Evolutionary conservation across 2,888 invertebrate genomes (phyloP).

Genomic region (Lycophotia porphyrea): DNA sequence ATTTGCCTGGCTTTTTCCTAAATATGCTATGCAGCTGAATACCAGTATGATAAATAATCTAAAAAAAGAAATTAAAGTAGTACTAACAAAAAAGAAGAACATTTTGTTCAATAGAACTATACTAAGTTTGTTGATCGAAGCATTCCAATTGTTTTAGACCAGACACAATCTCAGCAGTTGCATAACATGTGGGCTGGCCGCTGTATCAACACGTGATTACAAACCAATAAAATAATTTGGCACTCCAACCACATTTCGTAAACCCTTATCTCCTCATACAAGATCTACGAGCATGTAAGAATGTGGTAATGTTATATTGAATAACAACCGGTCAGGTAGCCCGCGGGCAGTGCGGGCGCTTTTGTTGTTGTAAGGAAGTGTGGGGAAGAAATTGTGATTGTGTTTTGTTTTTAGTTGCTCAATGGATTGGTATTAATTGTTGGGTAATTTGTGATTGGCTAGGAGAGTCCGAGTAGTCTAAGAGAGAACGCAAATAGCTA

Average conservation of each 20-base stretch:
- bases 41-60: no score
- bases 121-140: background rate
- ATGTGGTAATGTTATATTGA: slow-evolving; percentile 46
- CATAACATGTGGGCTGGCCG: slow-evolving; percentile 3
- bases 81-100: background rate
- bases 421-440: slow-evolving; percentile 37
- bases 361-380: slow-evolving; percentile 62
- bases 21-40: no score
- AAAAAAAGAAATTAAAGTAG: no score
- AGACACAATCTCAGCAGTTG: slow-evolving; percentile 15
- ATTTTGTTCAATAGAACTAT: background rate
- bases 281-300: slow-evolving; percentile 56
- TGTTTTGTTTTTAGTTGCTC: slow-evolving; percentile 54
- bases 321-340: slow-evolving; percentile 56
- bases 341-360: slow-evolving; percentile 40
- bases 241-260: slow-evolving; percentile 37
- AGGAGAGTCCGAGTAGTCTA: background rate
- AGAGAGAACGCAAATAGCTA: background rate
- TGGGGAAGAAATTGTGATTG: slow-evolving; percentile 57
- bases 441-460: slow-evolving; percentile 31
- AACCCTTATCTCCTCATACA: slow-evolving; percentile 48
- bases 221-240: slow-evolving; percentile 60
- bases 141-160: slow-evolving; percentile 17
- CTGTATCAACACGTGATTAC: slow-evolving; percentile 39
- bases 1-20: no score